Base-by-base conservation (phyloP, 2,113 vertebrate species). In the Chinchilla lanigera region DNA sequence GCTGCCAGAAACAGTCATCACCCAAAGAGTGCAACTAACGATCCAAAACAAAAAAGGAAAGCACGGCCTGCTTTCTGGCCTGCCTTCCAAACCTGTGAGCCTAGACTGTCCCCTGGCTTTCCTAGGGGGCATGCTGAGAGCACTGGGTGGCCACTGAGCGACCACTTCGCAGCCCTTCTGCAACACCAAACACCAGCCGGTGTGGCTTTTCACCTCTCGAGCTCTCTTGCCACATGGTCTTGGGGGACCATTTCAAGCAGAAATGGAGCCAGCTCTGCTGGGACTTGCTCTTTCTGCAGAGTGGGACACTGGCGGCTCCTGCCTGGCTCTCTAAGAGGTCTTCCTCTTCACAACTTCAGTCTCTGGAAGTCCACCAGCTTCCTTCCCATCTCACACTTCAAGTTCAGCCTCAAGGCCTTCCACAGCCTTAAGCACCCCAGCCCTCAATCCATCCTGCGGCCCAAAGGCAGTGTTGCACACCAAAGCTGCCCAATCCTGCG, bases 231-330 rank as follows among this genome's bases (percentile, higher is more conserved):
- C 35, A 3, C 3, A 3, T 61, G 30, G 17, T 7, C 13, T 20
- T 16, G 50, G 5, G 28, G 19, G 12, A 24, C 5, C 56, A 38
- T 1, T 0, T 83, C 3, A 7, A 65, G 38, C 1, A 22, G 47
- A 91, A 38, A 38, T 33, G 44, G 3, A 78, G 47, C 75, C 47
- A 50, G 20, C 75, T 33, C 26, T 78, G 47, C 44, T 50, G 44
- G n/a, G 93, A 89, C 50, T 78, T 89, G 58, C 93, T 84, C 16
- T 77, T 8, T 52, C 67, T 69, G 50, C 93, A 89, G 30, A 84
- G 96, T 0, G 84, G 94, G n/a, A 69, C 67, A 3, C 33, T 92
- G 35, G 11, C 60, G 11, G 67, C 16, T 20, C 28, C 58, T 77
- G 54, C 63, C 56, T 33, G 30, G 35, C 41, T 38, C 12, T 54